Evolutionary conservation across 1,140 invertebrate species (phyloP).

Genomic region (Bathynomus jamesi): DNA sequence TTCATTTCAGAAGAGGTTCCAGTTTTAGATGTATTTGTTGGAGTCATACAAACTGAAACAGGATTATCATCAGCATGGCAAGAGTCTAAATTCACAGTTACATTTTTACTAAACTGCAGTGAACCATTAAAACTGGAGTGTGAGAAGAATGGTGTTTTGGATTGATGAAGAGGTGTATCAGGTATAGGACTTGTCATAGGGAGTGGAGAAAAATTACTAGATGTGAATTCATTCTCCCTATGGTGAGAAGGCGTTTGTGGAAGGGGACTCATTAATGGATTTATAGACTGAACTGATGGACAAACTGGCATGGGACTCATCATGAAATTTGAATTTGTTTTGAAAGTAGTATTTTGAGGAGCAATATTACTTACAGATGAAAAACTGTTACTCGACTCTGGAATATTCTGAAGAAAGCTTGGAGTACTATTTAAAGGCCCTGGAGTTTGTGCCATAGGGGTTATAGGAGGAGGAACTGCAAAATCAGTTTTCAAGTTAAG

Average conservation of each 20-base stretch:
- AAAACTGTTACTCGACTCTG: not conserved
- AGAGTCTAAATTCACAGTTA: too few relatives aligned
- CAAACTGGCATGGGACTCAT: not conserved
- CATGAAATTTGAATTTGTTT: too few relatives aligned
- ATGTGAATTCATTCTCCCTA: too few relatives aligned
- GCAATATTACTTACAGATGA: too few relatives aligned
- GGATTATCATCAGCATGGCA: too few relatives aligned
- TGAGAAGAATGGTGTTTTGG: not conserved
- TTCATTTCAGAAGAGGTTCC: too few relatives aligned
- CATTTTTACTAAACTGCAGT: too few relatives aligned
- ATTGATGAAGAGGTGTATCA: not conserved
- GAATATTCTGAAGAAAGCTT: not conserved
- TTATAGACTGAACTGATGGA: not conserved
- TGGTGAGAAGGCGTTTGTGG: constrained; percentile 10
- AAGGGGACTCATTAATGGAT: constrained; percentile 11
- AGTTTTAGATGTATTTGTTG: too few relatives aligned
- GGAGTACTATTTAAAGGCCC: not conserved
- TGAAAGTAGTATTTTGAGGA: not conserved
- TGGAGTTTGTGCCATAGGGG: not conserved
- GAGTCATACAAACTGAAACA: too few relatives aligned
- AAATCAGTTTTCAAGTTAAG: not conserved
- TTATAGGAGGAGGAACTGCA: not conserved
- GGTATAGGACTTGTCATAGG: not conserved
- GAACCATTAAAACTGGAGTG: too few relatives aligned
- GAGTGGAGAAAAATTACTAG: not conserved